A percentile compares a stretch with the other conserved stretches of the same genome.
phyloP scores from a whole-genome alignment of 2,888 invertebrate species.

The Drosophila lutescens region DNA sequence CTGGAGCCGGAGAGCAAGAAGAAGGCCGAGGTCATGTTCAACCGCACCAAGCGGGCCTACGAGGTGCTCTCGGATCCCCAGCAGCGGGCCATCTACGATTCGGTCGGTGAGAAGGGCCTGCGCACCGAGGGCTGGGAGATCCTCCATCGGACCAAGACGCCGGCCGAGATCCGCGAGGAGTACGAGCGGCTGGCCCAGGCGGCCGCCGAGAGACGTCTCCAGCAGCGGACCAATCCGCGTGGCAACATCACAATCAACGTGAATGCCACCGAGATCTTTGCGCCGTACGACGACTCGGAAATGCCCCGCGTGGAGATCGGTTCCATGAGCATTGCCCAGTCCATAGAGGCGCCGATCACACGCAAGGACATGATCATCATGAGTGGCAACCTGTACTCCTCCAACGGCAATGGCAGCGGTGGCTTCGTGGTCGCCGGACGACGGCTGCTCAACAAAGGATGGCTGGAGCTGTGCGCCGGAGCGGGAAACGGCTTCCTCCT shows the following conservation, averaged over 20 bases:
- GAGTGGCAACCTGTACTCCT: slow-evolving; percentile 92
- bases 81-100: slow-evolving; percentile 97
- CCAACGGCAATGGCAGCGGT: slow-evolving; percentile 92
- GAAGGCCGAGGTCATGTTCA: slow-evolving; percentile 96
- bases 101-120: slow-evolving; percentile 93
- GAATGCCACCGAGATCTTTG: slow-evolving; percentile 97
- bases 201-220: slow-evolving; percentile 93
- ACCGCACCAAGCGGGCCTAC: slow-evolving; percentile 96
- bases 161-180: slow-evolving; percentile 97
- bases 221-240: slow-evolving; percentile 96
- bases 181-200: slow-evolving; percentile 95
- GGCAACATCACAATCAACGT: slow-evolving; percentile 94
- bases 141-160: slow-evolving; percentile 95
- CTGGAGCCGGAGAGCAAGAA: slow-evolving; percentile 91
- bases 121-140: slow-evolving; percentile 98
- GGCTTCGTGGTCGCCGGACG: slow-evolving; percentile 91
- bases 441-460: slow-evolving; percentile 92
- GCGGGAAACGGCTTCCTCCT: slow-evolving; percentile 93
- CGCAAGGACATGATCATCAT: slow-evolving; percentile 93
- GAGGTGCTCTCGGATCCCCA: slow-evolving; percentile 97
- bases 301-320: slow-evolving; percentile 93
- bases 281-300: slow-evolving; percentile 90
- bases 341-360: slow-evolving; percentile 96
- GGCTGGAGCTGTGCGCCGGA: slow-evolving; percentile 94
- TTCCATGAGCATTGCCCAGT: slow-evolving; percentile 96